These are phyloP conservation scores for Lepisosteus oculatus DNA, from an alignment of 2,113 vertebrate genomes.

Conservation along the genomic window DNA sequence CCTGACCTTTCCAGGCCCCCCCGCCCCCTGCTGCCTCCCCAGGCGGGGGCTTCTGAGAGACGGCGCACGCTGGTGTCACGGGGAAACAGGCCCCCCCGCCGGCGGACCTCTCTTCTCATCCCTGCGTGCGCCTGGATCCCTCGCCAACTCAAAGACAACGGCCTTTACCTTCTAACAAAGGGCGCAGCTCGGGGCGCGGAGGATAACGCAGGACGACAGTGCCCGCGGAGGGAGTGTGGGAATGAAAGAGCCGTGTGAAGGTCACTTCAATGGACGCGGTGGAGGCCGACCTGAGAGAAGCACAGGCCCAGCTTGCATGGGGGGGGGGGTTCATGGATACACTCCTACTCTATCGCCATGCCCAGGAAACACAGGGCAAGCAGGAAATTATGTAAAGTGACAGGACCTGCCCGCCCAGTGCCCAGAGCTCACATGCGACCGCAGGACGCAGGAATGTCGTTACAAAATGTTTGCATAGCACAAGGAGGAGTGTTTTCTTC, in stretches of 20 bases:
- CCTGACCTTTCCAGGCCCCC: constrained; percentile 18
- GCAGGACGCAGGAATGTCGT: no score
- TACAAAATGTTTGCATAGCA: no score
- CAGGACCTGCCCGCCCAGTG: no score
- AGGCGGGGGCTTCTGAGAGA: background rate
- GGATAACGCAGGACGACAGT: constrained; percentile 15
- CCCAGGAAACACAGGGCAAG: no score
- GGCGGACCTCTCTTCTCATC: constrained; percentile 10
- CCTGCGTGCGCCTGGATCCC: constrained; percentile 8
- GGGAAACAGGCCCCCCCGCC: constrained; percentile 21
- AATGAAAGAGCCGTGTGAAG: constrained; percentile 1
- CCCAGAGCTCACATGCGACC: no score
- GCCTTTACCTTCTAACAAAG: constrained; percentile 30
- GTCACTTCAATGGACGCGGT: background rate
- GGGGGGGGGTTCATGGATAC: background rate
- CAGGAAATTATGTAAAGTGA: no score
- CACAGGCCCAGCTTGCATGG: background rate
- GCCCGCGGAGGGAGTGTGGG: constrained; percentile 9
- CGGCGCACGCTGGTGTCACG: constrained; percentile 6
- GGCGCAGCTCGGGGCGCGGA: background rate
- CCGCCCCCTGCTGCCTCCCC: background rate
- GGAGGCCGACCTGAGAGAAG: background rate
- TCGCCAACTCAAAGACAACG: constrained; percentile 27
- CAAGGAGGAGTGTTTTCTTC: no score
- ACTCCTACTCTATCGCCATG: no score